phyloP scores from a whole-genome alignment of 2,113 vertebrate genomes.

The Pseudorectes ferrugineus region DNA sequence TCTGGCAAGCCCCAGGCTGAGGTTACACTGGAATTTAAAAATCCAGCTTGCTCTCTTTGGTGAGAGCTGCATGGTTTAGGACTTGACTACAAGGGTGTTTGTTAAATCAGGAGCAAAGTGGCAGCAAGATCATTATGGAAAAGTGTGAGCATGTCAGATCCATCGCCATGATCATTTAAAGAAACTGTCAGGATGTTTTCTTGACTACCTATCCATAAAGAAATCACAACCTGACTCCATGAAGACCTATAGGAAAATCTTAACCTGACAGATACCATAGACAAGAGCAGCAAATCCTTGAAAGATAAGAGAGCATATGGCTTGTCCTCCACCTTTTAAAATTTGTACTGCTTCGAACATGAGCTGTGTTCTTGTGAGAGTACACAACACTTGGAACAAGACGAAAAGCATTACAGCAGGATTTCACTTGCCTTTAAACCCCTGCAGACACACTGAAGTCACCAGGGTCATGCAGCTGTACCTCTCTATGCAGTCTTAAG shows the following conservation, averaged over 20 bases:
- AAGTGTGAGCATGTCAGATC: not conserved
- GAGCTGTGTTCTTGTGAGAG: not conserved
- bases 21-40: not conserved
- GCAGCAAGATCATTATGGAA: not conserved
- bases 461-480: slow-evolving; percentile 18
- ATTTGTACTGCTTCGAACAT: not conserved
- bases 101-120: not conserved
- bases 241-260: not conserved
- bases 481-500: not conserved
- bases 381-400: not conserved
- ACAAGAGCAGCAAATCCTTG: not conserved
- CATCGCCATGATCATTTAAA: not conserved
- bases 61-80: not conserved
- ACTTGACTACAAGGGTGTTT: not conserved
- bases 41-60: not conserved
- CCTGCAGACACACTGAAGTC: not conserved
- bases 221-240: not conserved
- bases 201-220: not conserved
- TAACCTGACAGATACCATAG: not conserved
- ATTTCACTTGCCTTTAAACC: not conserved
- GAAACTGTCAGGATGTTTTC: not conserved
- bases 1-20: not conserved
- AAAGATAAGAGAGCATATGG: not conserved
- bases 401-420: slow-evolving; percentile 2
- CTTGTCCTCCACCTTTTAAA: not conserved